Conservation (phyloP, 1,140 invertebrate genomes). For the Drosophila lowei region DNA sequence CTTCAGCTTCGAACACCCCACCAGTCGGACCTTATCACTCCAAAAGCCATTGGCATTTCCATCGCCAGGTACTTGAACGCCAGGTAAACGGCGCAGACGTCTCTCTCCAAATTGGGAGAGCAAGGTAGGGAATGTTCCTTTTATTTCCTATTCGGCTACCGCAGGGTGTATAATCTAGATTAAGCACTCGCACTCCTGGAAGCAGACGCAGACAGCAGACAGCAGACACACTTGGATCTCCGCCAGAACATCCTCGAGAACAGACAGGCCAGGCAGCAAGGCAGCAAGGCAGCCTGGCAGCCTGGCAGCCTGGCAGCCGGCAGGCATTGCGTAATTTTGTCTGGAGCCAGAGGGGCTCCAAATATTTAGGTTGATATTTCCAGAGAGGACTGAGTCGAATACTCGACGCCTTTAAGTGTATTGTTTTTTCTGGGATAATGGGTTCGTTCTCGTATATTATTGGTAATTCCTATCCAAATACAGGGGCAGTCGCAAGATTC, state of each 20-base stretch:
- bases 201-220: slow-evolving; percentile 29
- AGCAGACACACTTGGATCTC: slow-evolving; percentile 22
- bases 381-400: slow-evolving; percentile 34
- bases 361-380: slow-evolving; percentile 63
- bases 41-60: neutral
- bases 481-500: neutral
- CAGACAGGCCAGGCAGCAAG: slow-evolving; percentile 2
- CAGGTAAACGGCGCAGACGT: slow-evolving; percentile 27
- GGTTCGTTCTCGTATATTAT: neutral
- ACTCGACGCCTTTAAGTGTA: slow-evolving; percentile 26
- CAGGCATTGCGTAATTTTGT: slow-evolving; percentile 4
- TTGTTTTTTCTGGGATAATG: slow-evolving; percentile 32
- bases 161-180: slow-evolving; percentile 60
- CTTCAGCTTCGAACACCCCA: no score
- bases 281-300: no score
- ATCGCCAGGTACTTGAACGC: slow-evolving; percentile 39
- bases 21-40: no score
- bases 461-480: neutral
- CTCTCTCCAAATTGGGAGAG: slow-evolving; percentile 35
- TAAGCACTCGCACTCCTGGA: slow-evolving; percentile 39
- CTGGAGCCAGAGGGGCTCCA: slow-evolving; percentile 45
- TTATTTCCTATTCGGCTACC: slow-evolving; percentile 57
- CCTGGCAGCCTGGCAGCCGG: no score
- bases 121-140: slow-evolving; percentile 50
- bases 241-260: slow-evolving; percentile 12